These are phyloP conservation scores for Mythimna pallens DNA, from an alignment of 2,888 invertebrate genomes.

Conservation along the genomic window DNA sequence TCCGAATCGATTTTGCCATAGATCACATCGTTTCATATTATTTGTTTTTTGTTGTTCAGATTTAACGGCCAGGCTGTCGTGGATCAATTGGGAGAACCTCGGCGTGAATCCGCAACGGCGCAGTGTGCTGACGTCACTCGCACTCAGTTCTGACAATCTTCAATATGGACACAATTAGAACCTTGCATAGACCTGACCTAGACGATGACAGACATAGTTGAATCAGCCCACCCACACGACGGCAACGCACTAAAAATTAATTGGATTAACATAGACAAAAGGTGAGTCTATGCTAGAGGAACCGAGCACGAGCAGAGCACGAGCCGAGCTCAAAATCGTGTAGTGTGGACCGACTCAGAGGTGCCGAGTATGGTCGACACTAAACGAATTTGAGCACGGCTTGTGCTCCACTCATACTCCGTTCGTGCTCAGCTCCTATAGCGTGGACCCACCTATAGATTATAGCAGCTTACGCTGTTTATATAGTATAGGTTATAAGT, in stretches of 20 bases:
- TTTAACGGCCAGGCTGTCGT: constrained; percentile 98
- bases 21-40: neutral
- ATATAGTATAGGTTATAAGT: neutral
- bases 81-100: constrained; percentile 99
- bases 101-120: constrained; percentile 97
- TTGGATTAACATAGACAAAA: too few species aligned
- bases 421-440: too few species aligned
- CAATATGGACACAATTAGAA: constrained; percentile 84
- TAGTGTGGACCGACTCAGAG: too few species aligned
- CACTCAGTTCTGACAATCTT: constrained; percentile 93
- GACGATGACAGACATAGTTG: neutral
- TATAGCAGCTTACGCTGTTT: too few species aligned
- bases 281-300: too few species aligned
- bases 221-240: neutral
- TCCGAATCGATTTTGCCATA: neutral
- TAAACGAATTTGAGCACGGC: too few species aligned
- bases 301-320: too few species aligned
- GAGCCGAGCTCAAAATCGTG: too few species aligned
- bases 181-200: neutral
- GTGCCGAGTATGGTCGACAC: too few species aligned
- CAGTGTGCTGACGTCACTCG: constrained; percentile 95
- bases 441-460: too few species aligned
- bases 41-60: constrained; percentile 90
- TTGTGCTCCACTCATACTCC: too few species aligned
- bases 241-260: neutral